Conservation (phyloP, 1,140 invertebrate species). For the Mya arenaria region DNA sequence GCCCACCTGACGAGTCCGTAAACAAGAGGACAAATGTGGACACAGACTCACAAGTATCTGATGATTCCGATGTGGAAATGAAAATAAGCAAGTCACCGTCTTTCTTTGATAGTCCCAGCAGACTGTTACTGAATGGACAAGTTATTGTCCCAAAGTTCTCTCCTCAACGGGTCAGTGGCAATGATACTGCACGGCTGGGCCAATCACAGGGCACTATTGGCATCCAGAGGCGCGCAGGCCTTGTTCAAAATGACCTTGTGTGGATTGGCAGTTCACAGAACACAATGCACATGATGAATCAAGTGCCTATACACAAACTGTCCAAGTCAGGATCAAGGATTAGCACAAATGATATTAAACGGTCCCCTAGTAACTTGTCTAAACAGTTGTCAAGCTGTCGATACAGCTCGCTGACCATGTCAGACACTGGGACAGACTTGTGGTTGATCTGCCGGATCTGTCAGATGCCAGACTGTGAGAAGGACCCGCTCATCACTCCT, state of each 20-base stretch:
- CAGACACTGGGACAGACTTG: constrained; percentile 73
- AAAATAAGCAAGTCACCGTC: neutral
- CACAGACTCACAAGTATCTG: too few species aligned
- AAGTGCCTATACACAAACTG: constrained; percentile 31
- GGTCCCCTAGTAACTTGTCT: constrained; percentile 12
- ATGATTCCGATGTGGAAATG: neutral
- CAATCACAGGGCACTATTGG: neutral
- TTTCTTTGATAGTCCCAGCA: neutral
- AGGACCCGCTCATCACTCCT: constrained; percentile 83
- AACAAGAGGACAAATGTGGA: too few species aligned
- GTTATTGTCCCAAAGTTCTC: constrained; percentile 42
- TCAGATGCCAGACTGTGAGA: constrained; percentile 81
- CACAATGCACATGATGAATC: constrained; percentile 27
- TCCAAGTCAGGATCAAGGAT: neutral
- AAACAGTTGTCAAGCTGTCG: constrained; percentile 33
- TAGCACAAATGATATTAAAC: neutral
- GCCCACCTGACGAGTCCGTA: too few species aligned
- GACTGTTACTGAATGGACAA: constrained; percentile 25
- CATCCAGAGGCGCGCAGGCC: neutral
- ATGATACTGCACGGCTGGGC: neutral
- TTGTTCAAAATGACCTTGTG: constrained; percentile 30
- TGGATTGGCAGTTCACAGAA: constrained; percentile 50
- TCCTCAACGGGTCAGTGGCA: neutral
- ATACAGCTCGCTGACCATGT: constrained; percentile 63
- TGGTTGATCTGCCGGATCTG: constrained; percentile 83